Percentiles rank a stretch among this genome's conserved stretches.
Evolutionary conservation across 2,888 invertebrate genomes (phyloP).

Genomic region (Melanostoma mellinum): DNA sequence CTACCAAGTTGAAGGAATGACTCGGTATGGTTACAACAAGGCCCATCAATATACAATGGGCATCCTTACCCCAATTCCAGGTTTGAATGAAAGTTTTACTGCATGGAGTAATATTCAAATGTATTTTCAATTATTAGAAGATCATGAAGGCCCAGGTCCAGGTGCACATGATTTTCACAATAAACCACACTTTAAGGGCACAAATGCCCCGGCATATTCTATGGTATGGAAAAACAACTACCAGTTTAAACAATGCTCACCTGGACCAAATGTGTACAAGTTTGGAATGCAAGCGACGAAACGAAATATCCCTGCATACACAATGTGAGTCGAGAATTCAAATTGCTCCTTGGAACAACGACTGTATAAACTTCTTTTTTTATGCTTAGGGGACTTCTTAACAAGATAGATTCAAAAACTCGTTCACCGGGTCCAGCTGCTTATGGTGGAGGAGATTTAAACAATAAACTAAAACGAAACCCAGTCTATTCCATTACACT

Average conservation of each 20-base stretch:
- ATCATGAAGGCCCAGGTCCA: slow-evolving; percentile 78
- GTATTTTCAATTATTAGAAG: slow-evolving; percentile 21
- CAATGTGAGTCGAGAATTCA: slow-evolving; percentile 76
- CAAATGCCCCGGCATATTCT: slow-evolving; percentile 82
- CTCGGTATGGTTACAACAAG: slow-evolving; percentile 77
- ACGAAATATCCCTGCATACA: slow-evolving; percentile 73
- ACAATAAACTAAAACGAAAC: slow-evolving; percentile 73
- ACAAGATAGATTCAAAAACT: slow-evolving; percentile 53
- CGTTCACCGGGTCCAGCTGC: slow-evolving; percentile 80
- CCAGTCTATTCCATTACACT: slow-evolving; percentile 78
- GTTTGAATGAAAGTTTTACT: not conserved
- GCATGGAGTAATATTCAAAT: not conserved
- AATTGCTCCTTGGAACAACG: not conserved
- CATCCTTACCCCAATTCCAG: not conserved
- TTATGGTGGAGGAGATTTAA: slow-evolving; percentile 76
- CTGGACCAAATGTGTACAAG: slow-evolving; percentile 79
- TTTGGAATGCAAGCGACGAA: slow-evolving; percentile 75
- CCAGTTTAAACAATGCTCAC: slow-evolving; percentile 74
- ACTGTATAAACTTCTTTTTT: not conserved
- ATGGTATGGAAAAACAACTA: slow-evolving; percentile 81
- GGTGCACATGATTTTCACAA: slow-evolving; percentile 77
- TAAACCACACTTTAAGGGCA: slow-evolving; percentile 76
- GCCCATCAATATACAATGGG: slow-evolving; percentile 49
- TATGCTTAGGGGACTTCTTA: slow-evolving; percentile 76
- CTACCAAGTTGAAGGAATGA: slow-evolving; percentile 77